Percentiles rank a stretch among this genome's conserved stretches.
Evolutionary conservation across 2,113 vertebrate genomes (phyloP).

Genomic region (Candoia aspera): DNA sequence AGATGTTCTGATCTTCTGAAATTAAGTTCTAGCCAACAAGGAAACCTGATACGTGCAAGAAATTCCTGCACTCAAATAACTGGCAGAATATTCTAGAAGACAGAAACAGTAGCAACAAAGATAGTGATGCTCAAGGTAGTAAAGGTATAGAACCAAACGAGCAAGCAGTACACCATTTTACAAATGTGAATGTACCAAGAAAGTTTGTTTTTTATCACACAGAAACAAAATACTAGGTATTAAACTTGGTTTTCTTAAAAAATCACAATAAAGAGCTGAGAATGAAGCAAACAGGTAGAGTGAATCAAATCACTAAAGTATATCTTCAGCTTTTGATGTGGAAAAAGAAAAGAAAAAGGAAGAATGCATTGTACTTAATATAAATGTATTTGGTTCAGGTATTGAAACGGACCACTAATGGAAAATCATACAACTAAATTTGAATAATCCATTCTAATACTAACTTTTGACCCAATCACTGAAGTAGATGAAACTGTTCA

Average conservation of each 20-base stretch:
- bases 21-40: neutral
- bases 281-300: neutral
- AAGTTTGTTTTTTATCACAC: neutral
- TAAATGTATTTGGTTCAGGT: neutral
- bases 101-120: constrained; percentile 22
- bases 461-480: constrained; percentile 24
- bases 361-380: constrained; percentile 3
- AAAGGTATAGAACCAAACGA: constrained; percentile 43
- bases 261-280: neutral
- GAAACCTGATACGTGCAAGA: neutral
- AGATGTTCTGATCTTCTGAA: neutral
- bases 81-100: constrained; percentile 46
- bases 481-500: constrained; percentile 16
- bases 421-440: constrained; percentile 22
- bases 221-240: neutral
- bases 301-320: neutral
- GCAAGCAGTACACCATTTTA: neutral
- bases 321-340: neutral
- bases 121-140: constrained; percentile 56
- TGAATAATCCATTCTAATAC: neutral
- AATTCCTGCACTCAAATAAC: neutral
- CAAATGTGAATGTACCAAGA: neutral
- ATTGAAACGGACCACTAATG: constrained; percentile 8
- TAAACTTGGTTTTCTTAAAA: constrained; percentile 8
- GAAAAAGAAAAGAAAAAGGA: neutral